A percentile compares a stretch with the other conserved stretches of the same genome.
phyloP scores from a whole-genome alignment of 2,113 vertebrate species.

The Elachura formosa region DNA sequence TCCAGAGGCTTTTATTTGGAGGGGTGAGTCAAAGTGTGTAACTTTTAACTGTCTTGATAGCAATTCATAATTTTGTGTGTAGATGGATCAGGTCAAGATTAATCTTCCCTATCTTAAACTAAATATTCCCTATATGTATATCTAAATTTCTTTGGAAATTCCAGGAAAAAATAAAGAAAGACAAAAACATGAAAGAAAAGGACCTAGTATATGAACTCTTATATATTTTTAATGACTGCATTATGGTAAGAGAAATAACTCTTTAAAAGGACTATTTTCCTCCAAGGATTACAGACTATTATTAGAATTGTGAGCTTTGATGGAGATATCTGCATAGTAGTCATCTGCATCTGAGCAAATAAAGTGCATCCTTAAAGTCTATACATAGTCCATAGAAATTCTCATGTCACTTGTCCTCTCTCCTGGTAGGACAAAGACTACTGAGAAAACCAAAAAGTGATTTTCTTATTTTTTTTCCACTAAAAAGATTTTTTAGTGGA shows the following conservation, averaged over 20 bases:
- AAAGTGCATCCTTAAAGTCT: background rate
- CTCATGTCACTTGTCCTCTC: background rate
- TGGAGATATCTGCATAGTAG: background rate
- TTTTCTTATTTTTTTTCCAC: too few species aligned
- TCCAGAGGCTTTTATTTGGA: background rate
- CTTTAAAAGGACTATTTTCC: background rate
- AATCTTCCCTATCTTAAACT: background rate
- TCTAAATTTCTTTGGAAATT: background rate
- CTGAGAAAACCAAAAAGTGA: background rate
- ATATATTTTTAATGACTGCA: background rate
- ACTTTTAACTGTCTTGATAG: background rate
- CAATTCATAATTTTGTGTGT: background rate
- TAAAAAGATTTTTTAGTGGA: too few species aligned
- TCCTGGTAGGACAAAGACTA: background rate
- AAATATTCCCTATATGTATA: background rate
- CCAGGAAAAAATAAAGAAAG: too few species aligned
- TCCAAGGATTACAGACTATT: background rate
- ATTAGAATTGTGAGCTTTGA: background rate
- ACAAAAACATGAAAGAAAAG: background rate
- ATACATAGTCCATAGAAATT: background rate
- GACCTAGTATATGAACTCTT: background rate
- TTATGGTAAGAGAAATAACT: background rate
- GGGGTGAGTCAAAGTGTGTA: background rate
- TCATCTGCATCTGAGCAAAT: background rate
- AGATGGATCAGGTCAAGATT: background rate